phyloP scores from a whole-genome alignment of 2,888 invertebrate genomes.

The Tetheella fluctuosa region DNA sequence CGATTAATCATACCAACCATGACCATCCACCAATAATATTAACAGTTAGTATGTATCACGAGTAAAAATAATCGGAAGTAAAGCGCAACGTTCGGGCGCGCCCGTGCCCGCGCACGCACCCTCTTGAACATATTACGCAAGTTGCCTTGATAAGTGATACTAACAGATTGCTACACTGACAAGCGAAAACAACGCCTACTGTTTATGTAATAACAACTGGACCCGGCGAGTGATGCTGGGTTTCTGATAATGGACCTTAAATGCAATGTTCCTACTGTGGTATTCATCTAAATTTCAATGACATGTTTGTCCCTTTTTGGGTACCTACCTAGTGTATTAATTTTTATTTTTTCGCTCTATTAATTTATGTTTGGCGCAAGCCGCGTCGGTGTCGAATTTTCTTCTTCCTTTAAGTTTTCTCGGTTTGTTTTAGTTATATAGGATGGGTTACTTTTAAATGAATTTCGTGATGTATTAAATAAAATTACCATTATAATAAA shows the following conservation, averaged over 20 bases:
- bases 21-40: conserved; percentile 5
- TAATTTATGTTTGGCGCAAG: too few species aligned
- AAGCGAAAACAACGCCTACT: conserved; percentile 62
- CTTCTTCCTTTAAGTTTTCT: too few species aligned
- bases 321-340: background rate
- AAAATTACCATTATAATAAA: too few species aligned
- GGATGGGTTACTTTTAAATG: too few species aligned
- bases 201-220: conserved; percentile 57
- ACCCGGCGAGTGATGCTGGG: conserved; percentile 1
- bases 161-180: conserved; percentile 68
- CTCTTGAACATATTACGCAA: conserved; percentile 60
- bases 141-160: conserved; percentile 65
- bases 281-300: too few species aligned
- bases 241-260: background rate
- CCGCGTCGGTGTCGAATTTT: too few species aligned
- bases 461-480: too few species aligned
- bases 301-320: too few species aligned
- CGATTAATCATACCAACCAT: background rate
- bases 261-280: too few species aligned
- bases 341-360: too few species aligned
- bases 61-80: conserved; percentile 37
- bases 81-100: conserved; percentile 37
- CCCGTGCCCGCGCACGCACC: conserved; percentile 43
- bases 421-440: too few species aligned
- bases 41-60: conserved; percentile 14